These are phyloP conservation scores for Myrmecobius fasciatus DNA, from an alignment of 2,113 vertebrate genomes.

Conservation along the genomic window DNA sequence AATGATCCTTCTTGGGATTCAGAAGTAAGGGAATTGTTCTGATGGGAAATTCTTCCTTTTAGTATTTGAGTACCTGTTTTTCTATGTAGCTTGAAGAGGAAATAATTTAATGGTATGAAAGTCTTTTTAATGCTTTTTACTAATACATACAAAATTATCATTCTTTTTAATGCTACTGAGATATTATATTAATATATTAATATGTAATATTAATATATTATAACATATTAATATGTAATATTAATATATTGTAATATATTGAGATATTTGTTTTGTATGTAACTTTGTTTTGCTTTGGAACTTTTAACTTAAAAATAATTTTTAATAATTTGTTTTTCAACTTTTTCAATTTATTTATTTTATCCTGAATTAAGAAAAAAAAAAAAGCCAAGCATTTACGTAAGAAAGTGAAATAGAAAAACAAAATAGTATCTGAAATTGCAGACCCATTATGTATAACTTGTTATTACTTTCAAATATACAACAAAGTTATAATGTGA, in stretches of 20 bases:
- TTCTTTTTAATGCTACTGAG: background rate
- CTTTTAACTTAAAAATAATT: too few species aligned
- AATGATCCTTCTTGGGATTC: background rate
- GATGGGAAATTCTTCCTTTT: background rate
- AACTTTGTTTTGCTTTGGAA: background rate
- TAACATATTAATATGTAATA: background rate
- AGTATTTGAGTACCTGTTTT: background rate
- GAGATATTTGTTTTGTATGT: background rate
- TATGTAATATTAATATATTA: background rate
- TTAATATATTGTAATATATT: too few species aligned
- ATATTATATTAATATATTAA: background rate
- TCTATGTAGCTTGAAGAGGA: background rate
- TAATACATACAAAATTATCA: background rate
- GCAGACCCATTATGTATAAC: too few species aligned
- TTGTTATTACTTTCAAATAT: too few species aligned
- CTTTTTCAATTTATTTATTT: too few species aligned
- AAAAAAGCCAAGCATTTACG: too few species aligned
- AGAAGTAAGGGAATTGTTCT: background rate
- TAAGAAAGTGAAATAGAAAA: too few species aligned
- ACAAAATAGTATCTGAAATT: too few species aligned
- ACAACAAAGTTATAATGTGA: too few species aligned
- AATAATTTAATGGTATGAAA: background rate
- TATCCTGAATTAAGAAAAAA: too few species aligned
- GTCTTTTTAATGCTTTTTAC: background rate
- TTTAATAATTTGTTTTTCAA: too few species aligned